Evolutionary conservation across 2,797 vertebrate species (phyloP).

Genomic region (Muscicapa striata): DNA sequence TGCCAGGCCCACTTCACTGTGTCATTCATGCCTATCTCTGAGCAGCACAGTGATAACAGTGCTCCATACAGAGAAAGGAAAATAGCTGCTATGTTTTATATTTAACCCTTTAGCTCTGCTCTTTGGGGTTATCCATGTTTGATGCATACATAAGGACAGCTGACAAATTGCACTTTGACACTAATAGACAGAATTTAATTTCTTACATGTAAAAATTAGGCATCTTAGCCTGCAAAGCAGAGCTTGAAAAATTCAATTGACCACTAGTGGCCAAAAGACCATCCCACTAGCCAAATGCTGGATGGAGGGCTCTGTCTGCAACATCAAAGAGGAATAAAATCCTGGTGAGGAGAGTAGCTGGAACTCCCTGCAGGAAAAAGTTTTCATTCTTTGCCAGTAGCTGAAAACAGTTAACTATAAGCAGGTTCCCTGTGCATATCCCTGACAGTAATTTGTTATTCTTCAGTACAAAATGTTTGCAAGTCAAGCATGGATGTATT

Average conservation of each 20-base stretch:
- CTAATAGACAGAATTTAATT: not conserved
- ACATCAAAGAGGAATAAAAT: not conserved
- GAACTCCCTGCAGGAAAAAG: not conserved
- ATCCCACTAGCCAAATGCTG: not conserved
- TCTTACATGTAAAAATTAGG: not conserved
- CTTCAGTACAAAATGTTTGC: not conserved
- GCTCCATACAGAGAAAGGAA: not conserved
- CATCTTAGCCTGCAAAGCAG: not conserved
- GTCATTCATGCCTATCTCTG: not conserved
- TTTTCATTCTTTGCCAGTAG: not conserved
- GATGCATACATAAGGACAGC: not conserved
- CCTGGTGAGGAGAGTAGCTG: not conserved
- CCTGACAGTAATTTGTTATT: not conserved
- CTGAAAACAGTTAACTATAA: not conserved
- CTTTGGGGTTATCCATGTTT: not conserved
- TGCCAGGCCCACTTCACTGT: constrained; percentile 1
- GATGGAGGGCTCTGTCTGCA: not conserved
- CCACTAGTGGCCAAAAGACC: not conserved
- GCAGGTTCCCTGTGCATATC: not conserved
- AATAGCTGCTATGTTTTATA: not conserved
- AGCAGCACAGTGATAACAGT: not conserved
- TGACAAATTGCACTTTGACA: not conserved
- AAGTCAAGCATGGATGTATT: not conserved
- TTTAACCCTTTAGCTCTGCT: constrained; percentile 22
- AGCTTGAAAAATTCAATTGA: not conserved